Evolutionary conservation across 2,888 invertebrate genomes (phyloP), one percentile per base, ranked within the genome.

Genomic region (Pheosia tremula): DNA sequence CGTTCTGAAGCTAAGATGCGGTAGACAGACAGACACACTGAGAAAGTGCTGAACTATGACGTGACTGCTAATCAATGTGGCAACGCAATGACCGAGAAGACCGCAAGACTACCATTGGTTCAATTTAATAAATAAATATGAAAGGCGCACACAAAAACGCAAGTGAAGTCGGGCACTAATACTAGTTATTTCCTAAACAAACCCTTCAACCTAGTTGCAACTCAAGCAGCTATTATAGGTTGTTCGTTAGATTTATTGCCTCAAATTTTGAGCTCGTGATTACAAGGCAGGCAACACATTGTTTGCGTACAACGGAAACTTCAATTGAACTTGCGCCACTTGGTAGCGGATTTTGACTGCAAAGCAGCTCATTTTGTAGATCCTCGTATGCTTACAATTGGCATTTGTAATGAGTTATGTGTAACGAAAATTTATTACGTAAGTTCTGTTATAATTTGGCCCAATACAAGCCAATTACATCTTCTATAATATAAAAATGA

Each of bases 241-340:
- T 57, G 58, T 69, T 62, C 54, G 57, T 49, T 54, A 69, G 63
- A 72, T 63, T 72, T 67, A 67, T 41, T 55, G 59, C 58, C 69
- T 62, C 53, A 59, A 64, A 67, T 65, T 24, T 69, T 63, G 55
- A 66, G 61, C 55, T 61, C 57, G 56, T 69, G 63, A 72, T 69
- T 61, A 63, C 72, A 64, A 62, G 60, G 11, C 11, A 45, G 41
- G 45, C 56, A 45, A 45, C 36, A 56, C 64, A 55, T 63, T 69
- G 64, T 65, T 64, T 59, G 53, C 57, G 41, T 68, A 56, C 43
- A 64, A 66, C 56, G 61, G 50, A 62, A 62, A 55, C 55, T 55
- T 39, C 37, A 55, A 55, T 39, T 55, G 55, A 38, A 39, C 50
- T 50, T n/a, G 54, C n/a, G 53, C 11, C 53, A 53, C 55, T 55